phyloP scores from a whole-genome alignment of 2,113 vertebrate genomes.

The Pelvicachromis taeniatus region DNA sequence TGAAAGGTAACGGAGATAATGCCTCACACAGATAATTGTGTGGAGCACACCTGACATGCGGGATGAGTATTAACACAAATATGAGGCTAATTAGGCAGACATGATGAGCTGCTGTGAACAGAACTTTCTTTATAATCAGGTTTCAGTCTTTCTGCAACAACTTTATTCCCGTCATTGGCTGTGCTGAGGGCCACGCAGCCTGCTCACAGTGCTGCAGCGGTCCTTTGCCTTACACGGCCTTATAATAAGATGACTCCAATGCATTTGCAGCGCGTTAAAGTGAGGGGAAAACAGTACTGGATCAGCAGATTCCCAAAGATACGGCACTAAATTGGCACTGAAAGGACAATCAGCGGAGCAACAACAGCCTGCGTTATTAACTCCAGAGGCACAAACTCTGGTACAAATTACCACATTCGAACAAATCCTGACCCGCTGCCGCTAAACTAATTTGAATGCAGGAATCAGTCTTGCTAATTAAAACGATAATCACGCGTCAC shows the following conservation, averaged over 20 bases:
- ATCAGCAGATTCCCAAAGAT: neutral
- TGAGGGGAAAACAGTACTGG: neutral
- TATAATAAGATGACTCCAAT: neutral
- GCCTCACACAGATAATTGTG: neutral
- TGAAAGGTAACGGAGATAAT: neutral
- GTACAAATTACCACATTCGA: neutral
- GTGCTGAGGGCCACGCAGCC: neutral
- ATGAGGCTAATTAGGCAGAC: neutral
- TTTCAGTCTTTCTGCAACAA: neutral
- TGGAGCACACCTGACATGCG: neutral
- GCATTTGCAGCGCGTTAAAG: neutral
- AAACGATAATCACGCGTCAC: neutral
- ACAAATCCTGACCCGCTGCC: neutral
- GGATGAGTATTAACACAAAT: neutral
- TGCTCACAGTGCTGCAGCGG: fast-evolving
- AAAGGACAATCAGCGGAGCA: neutral
- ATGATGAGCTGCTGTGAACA: neutral
- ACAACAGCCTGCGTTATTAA: neutral
- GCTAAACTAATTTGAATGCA: neutral
- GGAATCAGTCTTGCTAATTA: neutral
- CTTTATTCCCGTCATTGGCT: neutral
- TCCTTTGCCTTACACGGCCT: neutral
- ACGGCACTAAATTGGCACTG: neutral
- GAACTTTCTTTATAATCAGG: neutral
- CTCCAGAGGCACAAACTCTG: neutral